Conservation (phyloP, 2,888 invertebrate genomes). For the Drosophila emarginata region DNA sequence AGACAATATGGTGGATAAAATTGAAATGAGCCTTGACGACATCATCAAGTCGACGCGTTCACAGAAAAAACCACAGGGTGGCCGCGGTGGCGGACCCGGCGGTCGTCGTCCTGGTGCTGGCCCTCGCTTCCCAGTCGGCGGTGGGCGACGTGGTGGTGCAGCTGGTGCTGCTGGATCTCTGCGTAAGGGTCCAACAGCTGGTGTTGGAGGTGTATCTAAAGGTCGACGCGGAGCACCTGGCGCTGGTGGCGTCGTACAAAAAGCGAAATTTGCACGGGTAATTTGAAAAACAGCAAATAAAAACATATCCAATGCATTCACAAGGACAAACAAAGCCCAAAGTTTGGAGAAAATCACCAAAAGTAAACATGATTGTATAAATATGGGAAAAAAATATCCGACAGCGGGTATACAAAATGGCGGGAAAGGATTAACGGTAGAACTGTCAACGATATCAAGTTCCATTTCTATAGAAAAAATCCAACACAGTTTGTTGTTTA, state of each 20-base stretch:
- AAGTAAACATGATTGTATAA: conserved; percentile 22
- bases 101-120: conserved; percentile 82
- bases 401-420: conserved; percentile 15
- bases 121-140: conserved; percentile 81
- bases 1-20: conserved; percentile 91
- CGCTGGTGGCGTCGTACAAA: conserved; percentile 85
- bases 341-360: conserved; percentile 21
- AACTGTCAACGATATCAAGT: background rate
- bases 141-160: conserved; percentile 83
- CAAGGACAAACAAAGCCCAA: conserved; percentile 24
- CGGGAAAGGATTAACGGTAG: conserved; percentile 6
- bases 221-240: conserved; percentile 85
- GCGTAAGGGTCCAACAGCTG: conserved; percentile 78
- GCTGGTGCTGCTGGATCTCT: conserved; percentile 50
- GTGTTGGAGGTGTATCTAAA: conserved; percentile 84
- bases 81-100: conserved; percentile 84
- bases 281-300: conserved; percentile 45
- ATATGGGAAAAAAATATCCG: background rate
- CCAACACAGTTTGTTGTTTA: conserved; percentile 19
- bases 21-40: conserved; percentile 98
- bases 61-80: conserved; percentile 84
- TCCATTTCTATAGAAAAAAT: conserved; percentile 1
- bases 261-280: conserved; percentile 82
- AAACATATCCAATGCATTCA: conserved; percentile 15
- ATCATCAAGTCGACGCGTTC: conserved; percentile 93